These are phyloP conservation scores for Tetheella fluctuosa DNA, from an alignment of 2,888 invertebrate genomes.

Conservation along the genomic window DNA sequence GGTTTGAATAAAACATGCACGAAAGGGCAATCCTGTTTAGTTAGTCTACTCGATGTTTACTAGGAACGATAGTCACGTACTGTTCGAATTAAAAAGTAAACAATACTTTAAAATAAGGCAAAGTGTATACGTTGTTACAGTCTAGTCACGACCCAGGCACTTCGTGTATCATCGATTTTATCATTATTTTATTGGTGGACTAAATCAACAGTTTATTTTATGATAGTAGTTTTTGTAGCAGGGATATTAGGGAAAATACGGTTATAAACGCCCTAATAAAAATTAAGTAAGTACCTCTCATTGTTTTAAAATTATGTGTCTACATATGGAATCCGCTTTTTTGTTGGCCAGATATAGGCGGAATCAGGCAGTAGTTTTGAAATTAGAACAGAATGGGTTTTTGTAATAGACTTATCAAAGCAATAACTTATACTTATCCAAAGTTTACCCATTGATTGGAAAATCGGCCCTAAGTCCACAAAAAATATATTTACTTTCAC, in stretches of 20 bases:
- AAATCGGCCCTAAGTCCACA: too few relatives aligned
- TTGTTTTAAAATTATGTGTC: too few relatives aligned
- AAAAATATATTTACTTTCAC: too few relatives aligned
- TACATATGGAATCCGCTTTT: too few relatives aligned
- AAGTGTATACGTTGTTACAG: conserved; percentile 6
- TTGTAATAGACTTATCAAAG: too few relatives aligned
- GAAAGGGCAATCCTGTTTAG: conserved; percentile 31
- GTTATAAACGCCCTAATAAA: not conserved
- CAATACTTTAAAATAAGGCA: conserved; percentile 16
- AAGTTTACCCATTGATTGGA: too few relatives aligned
- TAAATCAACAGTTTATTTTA: conserved; percentile 1
- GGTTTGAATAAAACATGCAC: conserved; percentile 30
- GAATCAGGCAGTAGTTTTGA: too few relatives aligned
- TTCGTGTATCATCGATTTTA: conserved; percentile 1
- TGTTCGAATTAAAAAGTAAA: conserved; percentile 26
- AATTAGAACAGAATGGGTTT: too few relatives aligned
- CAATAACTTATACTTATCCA: too few relatives aligned
- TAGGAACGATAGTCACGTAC: conserved; percentile 16
- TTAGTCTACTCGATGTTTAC: conserved; percentile 24
- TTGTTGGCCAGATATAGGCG: too few relatives aligned
- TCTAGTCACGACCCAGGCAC: not conserved
- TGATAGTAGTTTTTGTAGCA: not conserved
- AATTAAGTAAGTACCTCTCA: not conserved
- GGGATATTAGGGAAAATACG: not conserved
- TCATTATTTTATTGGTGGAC: conserved; percentile 10